Evolutionary conservation across 2,113 vertebrate species (phyloP), one percentile per base, ranked within the genome.

Genomic region (Tragelaphus scriptus): DNA sequence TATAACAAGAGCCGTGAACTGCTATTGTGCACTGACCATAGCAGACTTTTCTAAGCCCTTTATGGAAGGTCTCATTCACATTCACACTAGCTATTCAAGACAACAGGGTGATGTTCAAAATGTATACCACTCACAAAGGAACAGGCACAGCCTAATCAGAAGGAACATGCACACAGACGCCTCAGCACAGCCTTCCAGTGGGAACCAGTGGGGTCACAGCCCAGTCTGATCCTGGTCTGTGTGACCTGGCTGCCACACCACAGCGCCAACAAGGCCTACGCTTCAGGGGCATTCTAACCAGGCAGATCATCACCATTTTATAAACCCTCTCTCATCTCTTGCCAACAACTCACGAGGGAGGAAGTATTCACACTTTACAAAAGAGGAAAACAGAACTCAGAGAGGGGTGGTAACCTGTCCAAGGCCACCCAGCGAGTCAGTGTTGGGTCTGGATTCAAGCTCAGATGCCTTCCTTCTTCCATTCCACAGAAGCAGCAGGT

Each of bases 1-100:
- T 59, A 2, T 5, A 26, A 13, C 5, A 17, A 61, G 6, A 25
- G 6, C 44, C 2, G 16, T 6, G 4, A 13, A 25, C n/a, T 5
- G 16, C 32, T 16, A 1, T 11, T 28, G 12, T 14, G 30, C 47
- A 40, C 28, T 16, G 5, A 51, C 47, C 1, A 0, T 0, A 17
- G 16, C 53, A 8, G 10, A 49, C 8, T n/a, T 17, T 44, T 55
- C n/a, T 19, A 25, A 53, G 80, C 19, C 3, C 26, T 4, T 55
- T 30, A 26, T 0, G 1, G 51, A 23, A 11, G 0, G 21, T n/a
- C 53, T 75, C 30, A n/a, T 5, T 30, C 25, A 32, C 3, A 1
- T 32, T 10, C 47, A 36, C 85, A 32, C 26, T 5, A 47, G 19
- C 21, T 25, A n/a, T 25, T 14, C 4, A 10, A 65, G 77, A 65